phyloP scores from a whole-genome alignment of 2,113 vertebrate species.

The Corythaixoides concolor region DNA sequence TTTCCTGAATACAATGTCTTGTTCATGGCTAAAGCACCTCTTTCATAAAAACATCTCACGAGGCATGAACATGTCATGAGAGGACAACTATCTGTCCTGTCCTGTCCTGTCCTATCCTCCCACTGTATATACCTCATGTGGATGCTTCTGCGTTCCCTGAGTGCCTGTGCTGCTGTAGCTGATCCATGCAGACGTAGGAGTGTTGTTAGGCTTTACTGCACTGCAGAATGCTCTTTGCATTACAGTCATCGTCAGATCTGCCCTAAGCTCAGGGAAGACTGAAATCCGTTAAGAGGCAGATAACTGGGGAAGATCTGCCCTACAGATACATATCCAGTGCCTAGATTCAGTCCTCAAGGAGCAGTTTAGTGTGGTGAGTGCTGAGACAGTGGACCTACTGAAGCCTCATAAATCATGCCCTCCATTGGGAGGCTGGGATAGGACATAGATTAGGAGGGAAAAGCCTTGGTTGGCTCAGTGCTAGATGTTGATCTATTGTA shows the following conservation, averaged over 20 bases:
- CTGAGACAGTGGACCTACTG: neutral
- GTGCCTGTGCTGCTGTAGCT: neutral
- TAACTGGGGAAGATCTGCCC: neutral
- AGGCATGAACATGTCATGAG: neutral
- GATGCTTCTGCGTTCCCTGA: neutral
- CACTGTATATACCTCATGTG: neutral
- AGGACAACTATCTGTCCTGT: neutral
- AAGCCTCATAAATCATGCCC: neutral
- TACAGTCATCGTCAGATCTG: neutral
- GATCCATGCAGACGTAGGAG: neutral
- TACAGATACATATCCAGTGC: neutral
- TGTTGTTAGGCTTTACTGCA: neutral
- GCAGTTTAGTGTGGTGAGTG: neutral
- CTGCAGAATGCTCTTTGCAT: neutral
- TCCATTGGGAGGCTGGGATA: neutral
- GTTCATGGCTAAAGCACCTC: neutral
- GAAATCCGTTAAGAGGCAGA: neutral
- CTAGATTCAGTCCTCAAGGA: neutral
- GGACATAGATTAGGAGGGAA: neutral
- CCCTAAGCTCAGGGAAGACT: neutral
- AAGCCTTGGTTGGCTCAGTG: neutral
- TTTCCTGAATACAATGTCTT: neutral
- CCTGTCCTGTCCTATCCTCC: neutral
- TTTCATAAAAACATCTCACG: neutral
- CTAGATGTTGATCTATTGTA: neutral